Evolutionary conservation across 2,888 invertebrate species (phyloP).

Genomic region (Hanleya hanleyi): DNA sequence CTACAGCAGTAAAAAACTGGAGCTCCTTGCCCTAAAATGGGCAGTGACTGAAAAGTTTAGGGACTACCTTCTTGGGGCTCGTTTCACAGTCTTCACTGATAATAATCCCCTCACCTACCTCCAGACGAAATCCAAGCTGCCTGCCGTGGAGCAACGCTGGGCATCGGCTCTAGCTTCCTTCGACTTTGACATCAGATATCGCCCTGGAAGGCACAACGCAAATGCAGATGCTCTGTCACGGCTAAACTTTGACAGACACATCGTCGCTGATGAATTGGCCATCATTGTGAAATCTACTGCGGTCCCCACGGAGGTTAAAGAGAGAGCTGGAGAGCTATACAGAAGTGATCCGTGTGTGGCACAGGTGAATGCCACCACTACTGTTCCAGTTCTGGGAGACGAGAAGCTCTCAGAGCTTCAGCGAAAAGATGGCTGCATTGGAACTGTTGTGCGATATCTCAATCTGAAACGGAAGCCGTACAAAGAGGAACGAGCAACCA

Average conservation of each 20-base stretch:
- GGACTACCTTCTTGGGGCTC: constrained; percentile 14
- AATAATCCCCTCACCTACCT: constrained; percentile 20
- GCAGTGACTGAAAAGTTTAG: constrained; percentile 29
- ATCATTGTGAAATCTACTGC: background rate
- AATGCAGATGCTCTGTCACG: constrained; percentile 20
- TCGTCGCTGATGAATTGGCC: background rate
- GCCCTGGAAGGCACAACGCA: constrained; percentile 15
- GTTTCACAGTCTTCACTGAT: constrained; percentile 16
- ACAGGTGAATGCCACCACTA: background rate
- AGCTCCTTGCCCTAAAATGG: constrained; percentile 37
- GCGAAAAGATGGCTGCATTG: background rate
- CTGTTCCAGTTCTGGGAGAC: background rate
- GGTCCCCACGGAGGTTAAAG: background rate
- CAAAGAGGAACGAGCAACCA: background rate
- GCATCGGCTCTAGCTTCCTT: constrained; percentile 19
- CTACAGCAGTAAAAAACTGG: constrained; percentile 21
- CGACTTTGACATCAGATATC: constrained; percentile 14
- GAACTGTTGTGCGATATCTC: background rate
- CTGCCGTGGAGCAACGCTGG: constrained; percentile 26
- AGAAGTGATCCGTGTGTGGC: background rate
- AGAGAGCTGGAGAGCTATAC: background rate
- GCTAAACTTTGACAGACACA: background rate
- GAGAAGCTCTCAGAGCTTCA: background rate
- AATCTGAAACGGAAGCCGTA: background rate
- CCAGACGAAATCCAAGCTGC: constrained; percentile 10